phyloP scores from a whole-genome alignment of 2,113 vertebrate genomes.

The Bucco capensis region DNA sequence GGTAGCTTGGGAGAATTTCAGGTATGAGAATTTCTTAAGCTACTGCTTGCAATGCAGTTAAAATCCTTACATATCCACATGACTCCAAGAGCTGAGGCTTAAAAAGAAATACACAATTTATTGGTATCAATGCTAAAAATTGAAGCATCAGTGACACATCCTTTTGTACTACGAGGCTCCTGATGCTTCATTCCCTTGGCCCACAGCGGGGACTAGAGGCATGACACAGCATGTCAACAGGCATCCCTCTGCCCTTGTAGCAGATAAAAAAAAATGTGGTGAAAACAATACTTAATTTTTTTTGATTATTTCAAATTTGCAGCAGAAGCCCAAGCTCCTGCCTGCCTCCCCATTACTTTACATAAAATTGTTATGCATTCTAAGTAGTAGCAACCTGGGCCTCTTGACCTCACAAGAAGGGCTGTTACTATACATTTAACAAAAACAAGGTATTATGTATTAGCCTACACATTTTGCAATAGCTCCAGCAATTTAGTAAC shows the following conservation, averaged over 20 bases:
- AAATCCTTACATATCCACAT: background rate
- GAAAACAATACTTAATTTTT: background rate
- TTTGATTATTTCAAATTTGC: slow-evolving; percentile 9
- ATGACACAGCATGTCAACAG: background rate
- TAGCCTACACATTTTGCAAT: slow-evolving; percentile 80
- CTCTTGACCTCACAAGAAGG: slow-evolving; percentile 82
- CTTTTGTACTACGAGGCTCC: background rate
- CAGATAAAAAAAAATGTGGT: background rate
- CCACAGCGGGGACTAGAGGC: background rate
- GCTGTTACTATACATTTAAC: slow-evolving; percentile 78
- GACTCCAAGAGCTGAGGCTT: background rate
- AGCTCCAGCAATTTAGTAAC: slow-evolving; percentile 78
- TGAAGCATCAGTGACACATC: background rate
- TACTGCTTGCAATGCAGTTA: background rate
- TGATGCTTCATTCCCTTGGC: background rate
- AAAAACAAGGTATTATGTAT: slow-evolving; percentile 83
- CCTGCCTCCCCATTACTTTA: slow-evolving; percentile 40
- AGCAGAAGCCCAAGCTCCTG: slow-evolving; percentile 6
- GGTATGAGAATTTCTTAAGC: background rate
- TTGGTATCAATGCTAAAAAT: background rate
- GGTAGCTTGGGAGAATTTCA: background rate
- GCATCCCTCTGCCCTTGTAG: background rate
- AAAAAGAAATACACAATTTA: background rate
- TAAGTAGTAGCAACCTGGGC: slow-evolving; percentile 70
- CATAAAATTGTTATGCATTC: slow-evolving; percentile 69